Evolutionary conservation across 2,113 vertebrate genomes (phyloP).

Genomic region (Holacanthus passer): DNA sequence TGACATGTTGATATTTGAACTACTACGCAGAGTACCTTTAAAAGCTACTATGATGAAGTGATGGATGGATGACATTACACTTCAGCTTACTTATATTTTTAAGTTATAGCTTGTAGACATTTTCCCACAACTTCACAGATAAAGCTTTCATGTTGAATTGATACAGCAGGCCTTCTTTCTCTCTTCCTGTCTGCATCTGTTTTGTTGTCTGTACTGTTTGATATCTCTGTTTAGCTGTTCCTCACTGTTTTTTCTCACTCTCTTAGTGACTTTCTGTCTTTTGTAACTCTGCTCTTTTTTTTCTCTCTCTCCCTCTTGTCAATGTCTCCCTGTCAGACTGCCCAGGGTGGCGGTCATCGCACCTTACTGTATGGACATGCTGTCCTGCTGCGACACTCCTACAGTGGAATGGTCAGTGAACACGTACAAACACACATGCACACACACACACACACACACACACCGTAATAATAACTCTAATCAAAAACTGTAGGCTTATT

Average conservation of each 20-base stretch:
- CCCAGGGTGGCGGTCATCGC: constrained; percentile 93
- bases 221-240: constrained; percentile 14
- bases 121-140: not conserved
- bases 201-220: constrained; percentile 28
- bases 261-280: not conserved
- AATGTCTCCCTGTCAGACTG: constrained; percentile 81
- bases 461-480: not conserved
- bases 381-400: constrained; percentile 94
- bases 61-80: not conserved
- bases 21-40: not conserved
- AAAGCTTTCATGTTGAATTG: not conserved
- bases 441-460: not conserved
- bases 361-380: constrained; percentile 95
- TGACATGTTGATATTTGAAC: not conserved
- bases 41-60: not conserved
- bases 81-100: not conserved
- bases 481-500: not conserved
- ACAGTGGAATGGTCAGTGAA: constrained; percentile 94
- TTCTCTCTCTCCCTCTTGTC: not conserved
- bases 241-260: not conserved
- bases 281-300: not conserved
- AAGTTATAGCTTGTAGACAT: not conserved
- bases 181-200: constrained; percentile 31
- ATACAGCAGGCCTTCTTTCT: not conserved
- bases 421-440: constrained; percentile 1